These are phyloP conservation scores for Anoplolepis gracilipes DNA, from an alignment of 1,140 invertebrate species.

Conservation along the genomic window DNA sequence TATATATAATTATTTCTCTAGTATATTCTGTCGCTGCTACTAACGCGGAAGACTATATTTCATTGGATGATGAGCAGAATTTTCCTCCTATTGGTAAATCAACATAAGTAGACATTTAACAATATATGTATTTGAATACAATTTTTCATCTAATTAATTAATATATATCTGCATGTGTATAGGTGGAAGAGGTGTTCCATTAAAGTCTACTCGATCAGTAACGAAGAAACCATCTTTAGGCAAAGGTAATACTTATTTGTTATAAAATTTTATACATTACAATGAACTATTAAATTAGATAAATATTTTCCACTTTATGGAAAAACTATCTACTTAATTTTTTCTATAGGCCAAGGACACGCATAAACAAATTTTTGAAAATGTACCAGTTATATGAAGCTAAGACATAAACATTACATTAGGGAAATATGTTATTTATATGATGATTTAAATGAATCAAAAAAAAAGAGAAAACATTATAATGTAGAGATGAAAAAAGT, in stretches of 20 bases:
- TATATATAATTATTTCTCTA: conserved; percentile 2
- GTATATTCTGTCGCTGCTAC: neutral
- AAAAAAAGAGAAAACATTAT: too few relatives aligned
- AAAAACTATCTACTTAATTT: neutral
- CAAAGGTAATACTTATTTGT: conserved; percentile 29
- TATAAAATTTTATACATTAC: neutral
- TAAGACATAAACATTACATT: neutral
- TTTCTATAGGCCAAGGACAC: conserved; percentile 12
- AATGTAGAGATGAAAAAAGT: too few relatives aligned
- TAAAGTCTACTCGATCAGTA: neutral
- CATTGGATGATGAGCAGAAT: neutral
- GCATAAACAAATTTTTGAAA: neutral
- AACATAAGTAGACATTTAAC: neutral
- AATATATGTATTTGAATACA: neutral
- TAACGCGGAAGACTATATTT: neutral
- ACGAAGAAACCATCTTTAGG: neutral
- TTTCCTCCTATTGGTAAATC: conserved; percentile 52
- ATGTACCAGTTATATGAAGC: neutral
- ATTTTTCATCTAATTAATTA: conserved; percentile 27
- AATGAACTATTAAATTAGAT: neutral
- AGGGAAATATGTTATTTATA: neutral
- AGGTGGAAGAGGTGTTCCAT: conserved; percentile 33
- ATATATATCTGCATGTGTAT: neutral
- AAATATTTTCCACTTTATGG: neutral
- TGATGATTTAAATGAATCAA: too few relatives aligned